phyloP scores from a whole-genome alignment of 1,140 invertebrate genomes.

The Mactra quadrangularis region DNA sequence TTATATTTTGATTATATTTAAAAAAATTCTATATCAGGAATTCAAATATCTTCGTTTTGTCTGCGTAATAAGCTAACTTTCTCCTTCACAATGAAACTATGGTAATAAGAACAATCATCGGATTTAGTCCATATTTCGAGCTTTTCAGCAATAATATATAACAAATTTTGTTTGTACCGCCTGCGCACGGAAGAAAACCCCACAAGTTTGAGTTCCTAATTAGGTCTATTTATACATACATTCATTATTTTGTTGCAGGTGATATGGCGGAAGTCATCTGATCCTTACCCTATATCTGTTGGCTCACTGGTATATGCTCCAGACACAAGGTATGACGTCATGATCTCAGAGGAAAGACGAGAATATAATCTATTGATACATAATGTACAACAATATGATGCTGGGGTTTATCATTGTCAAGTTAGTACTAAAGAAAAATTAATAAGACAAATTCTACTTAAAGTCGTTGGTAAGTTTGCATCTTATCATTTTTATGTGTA shows the following conservation, averaged over 20 bases:
- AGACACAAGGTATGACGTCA: slow-evolving; percentile 55
- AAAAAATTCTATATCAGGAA: no score
- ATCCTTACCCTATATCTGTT: slow-evolving; percentile 62
- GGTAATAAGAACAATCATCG: no score
- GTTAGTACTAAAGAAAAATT: slow-evolving; percentile 87
- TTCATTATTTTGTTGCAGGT: slow-evolving; percentile 55
- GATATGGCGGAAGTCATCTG: slow-evolving; percentile 65
- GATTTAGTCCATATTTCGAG: no score
- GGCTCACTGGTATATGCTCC: slow-evolving; percentile 58
- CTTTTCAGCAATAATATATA: no score
- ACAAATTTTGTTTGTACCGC: no score
- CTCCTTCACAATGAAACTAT: no score
- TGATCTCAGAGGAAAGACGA: slow-evolving; percentile 91
- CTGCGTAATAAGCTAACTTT: no score
- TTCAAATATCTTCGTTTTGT: no score
- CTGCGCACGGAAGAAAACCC: no score
- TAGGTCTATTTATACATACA: no score
- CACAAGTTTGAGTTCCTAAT: no score
- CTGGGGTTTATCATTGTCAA: slow-evolving; percentile 95
- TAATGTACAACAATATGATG: slow-evolving; percentile 93
- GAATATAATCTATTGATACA: slow-evolving; percentile 95
- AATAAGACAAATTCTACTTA: slow-evolving; percentile 66
- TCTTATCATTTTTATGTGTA: neutral
- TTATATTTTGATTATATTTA: no score
- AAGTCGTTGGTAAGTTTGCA: slow-evolving; percentile 62